These are phyloP conservation scores for Helogale parvula DNA, from an alignment of 2,113 vertebrate genomes.

Conservation along the genomic window DNA sequence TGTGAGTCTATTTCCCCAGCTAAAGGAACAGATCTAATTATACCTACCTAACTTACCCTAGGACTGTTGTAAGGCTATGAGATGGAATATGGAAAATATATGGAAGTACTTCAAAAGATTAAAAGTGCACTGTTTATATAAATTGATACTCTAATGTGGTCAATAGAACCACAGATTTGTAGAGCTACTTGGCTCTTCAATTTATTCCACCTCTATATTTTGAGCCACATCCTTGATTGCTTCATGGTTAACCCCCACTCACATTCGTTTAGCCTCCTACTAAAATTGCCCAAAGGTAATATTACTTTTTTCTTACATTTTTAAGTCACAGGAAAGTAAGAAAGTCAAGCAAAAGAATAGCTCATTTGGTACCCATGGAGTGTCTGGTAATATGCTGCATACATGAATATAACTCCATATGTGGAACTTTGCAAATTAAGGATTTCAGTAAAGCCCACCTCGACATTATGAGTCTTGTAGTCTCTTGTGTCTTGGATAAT, in stretches of 20 bases:
- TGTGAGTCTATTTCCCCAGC: background rate
- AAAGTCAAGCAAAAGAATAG: background rate
- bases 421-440: background rate
- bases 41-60: background rate
- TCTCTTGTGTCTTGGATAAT: background rate
- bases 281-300: conserved; percentile 44
- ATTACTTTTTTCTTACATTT: background rate
- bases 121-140: conserved; percentile 60
- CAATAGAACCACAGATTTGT: conserved; percentile 37
- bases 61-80: conserved; percentile 17
- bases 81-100: conserved; percentile 63
- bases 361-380: background rate
- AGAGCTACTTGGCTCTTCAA: conserved; percentile 9
- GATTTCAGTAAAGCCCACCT: background rate
- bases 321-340: conserved; percentile 28
- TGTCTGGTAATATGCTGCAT: background rate
- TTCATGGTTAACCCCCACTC: background rate
- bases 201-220: conserved; percentile 53
- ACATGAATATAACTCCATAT: background rate
- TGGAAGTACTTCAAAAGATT: conserved; percentile 67
- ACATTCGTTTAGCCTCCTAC: conserved; percentile 35
- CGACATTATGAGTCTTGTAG: background rate
- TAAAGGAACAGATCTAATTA: conserved; percentile 6
- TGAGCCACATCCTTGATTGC: conserved; percentile 69
- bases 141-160: conserved; percentile 55